Evolutionary conservation across 1,140 invertebrate genomes (phyloP).

Genomic region (Triops longicaudatus): DNA sequence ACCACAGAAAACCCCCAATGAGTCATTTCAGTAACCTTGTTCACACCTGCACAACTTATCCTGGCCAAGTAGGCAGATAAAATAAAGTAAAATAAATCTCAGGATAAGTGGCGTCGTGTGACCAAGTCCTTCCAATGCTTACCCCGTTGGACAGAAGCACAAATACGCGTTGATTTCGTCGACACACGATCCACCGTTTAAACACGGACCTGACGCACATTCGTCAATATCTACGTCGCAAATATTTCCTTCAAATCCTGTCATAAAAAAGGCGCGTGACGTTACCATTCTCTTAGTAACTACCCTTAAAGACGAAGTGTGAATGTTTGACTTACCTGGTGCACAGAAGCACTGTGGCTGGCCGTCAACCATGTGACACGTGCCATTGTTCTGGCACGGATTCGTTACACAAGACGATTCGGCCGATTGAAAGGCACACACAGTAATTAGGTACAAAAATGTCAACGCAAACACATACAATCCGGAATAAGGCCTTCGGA

Average conservation of each 20-base stretch:
- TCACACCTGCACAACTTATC: background rate
- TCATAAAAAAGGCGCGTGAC: background rate
- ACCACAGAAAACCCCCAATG: background rate
- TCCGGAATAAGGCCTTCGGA: background rate
- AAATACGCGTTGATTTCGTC: background rate
- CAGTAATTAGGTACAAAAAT: conserved; percentile 13
- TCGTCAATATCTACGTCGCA: conserved; percentile 20
- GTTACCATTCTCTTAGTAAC: background rate
- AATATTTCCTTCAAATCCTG: background rate
- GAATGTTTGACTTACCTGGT: background rate
- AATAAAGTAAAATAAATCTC: background rate
- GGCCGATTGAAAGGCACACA: conserved; percentile 3
- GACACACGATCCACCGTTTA: conserved; percentile 10
- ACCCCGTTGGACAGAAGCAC: conserved; percentile 17
- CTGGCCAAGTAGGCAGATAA: background rate
- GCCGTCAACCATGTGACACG: background rate
- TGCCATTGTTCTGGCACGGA: conserved; percentile 1
- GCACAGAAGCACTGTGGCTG: background rate
- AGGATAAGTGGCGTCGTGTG: background rate
- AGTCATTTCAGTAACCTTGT: background rate
- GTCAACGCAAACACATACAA: background rate
- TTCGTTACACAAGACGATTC: background rate
- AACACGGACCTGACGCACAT: conserved; percentile 16
- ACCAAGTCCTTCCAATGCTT: background rate
- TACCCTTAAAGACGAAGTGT: background rate